phyloP scores from a whole-genome alignment of 2,797 vertebrate genomes.

The Sebastes hubbsi region DNA sequence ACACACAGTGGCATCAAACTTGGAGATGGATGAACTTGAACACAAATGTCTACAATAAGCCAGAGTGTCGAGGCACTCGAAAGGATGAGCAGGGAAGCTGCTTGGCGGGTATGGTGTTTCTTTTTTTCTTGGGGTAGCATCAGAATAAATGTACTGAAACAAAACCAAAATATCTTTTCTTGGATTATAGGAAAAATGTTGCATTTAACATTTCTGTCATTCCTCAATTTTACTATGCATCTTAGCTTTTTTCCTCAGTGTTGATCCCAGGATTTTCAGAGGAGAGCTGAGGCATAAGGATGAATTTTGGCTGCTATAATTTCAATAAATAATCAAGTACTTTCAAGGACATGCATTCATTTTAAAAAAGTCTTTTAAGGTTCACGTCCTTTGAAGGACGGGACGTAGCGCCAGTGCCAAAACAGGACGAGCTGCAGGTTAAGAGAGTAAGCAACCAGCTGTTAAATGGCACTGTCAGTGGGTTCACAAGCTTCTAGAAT shows the following conservation, averaged over 20 bases:
- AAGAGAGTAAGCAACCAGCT: constrained; percentile 19
- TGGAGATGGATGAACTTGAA: constrained; percentile 19
- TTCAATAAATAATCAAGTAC: constrained; percentile 62
- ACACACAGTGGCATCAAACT: background rate
- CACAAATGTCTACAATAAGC: constrained; percentile 4
- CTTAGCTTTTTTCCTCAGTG: constrained; percentile 7
- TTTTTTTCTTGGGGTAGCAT: background rate
- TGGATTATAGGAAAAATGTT: background rate
- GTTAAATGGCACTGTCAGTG: background rate
- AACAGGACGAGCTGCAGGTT: background rate
- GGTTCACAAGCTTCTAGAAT: constrained; percentile 20
- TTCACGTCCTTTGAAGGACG: constrained; percentile 19
- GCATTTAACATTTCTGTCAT: constrained; percentile 8
- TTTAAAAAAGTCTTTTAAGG: constrained; percentile 1
- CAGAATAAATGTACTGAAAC: background rate
- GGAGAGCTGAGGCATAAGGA: background rate
- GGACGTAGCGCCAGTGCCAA: background rate
- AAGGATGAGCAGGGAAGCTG: background rate
- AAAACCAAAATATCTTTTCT: background rate
- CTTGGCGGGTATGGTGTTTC: background rate
- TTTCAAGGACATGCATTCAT: constrained; percentile 32
- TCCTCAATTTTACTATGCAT: constrained; percentile 27
- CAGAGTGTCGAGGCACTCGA: background rate
- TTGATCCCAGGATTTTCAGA: constrained; percentile 25
- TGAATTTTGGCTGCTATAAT: constrained; percentile 21